phyloP scores from a whole-genome alignment of 2,113 vertebrate species.

The Nothobranchius furzeri region DNA sequence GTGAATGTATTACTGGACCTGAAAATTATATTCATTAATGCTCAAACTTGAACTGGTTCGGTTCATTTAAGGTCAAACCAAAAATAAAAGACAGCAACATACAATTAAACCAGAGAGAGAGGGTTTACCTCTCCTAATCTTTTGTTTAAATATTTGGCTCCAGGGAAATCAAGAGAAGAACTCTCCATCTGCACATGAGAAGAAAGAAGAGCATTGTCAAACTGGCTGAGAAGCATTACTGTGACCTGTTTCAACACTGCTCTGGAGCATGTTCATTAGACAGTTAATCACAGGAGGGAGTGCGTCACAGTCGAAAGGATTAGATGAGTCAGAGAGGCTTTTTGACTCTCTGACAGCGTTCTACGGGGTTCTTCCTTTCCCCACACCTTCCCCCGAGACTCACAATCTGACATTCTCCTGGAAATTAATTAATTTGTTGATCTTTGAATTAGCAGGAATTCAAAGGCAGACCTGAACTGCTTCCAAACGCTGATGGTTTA shows the following conservation, averaged over 20 bases:
- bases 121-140: slow-evolving; percentile 37
- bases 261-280: slow-evolving; percentile 69
- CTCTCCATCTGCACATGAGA: slow-evolving; percentile 53
- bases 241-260: slow-evolving; percentile 62
- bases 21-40: too few species aligned
- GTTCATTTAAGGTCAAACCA: background rate
- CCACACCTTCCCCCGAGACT: slow-evolving; percentile 15
- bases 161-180: slow-evolving; percentile 34
- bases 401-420: slow-evolving; percentile 20
- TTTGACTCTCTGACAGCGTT: slow-evolving; percentile 69
- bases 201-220: slow-evolving; percentile 57
- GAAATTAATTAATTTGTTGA: slow-evolving; percentile 40
- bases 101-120: slow-evolving; percentile 6
- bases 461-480: slow-evolving; percentile 17
- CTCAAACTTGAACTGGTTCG: too few species aligned
- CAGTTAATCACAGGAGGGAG: slow-evolving; percentile 67
- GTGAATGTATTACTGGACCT: too few species aligned
- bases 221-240: slow-evolving; percentile 66
- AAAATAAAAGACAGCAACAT: slow-evolving; percentile 37
- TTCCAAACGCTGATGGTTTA: slow-evolving; percentile 13
- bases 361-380: slow-evolving; percentile 49
- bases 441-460: slow-evolving; percentile 52
- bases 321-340: slow-evolving; percentile 65
- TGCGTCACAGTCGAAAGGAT: slow-evolving; percentile 60
- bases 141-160: slow-evolving; percentile 56